phyloP scores from a whole-genome alignment of 1,140 invertebrate species.

The Drosophila athabasca region DNA sequence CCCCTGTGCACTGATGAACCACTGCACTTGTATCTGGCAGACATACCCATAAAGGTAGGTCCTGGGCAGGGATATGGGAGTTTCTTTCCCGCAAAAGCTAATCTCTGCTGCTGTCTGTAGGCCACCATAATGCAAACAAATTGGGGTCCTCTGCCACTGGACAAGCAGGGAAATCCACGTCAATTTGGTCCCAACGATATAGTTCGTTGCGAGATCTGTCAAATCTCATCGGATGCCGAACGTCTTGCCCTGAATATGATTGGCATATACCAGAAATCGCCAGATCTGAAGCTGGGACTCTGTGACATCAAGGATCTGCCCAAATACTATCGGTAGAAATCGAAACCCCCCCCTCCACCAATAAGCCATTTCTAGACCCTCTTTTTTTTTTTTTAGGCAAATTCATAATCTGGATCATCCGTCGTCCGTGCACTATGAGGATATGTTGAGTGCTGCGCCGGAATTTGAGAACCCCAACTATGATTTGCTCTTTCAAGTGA shows the following conservation, averaged over 20 bases:
- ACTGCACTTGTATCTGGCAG: conserved; percentile 90
- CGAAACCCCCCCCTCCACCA: no score
- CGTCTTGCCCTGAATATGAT: conserved; percentile 95
- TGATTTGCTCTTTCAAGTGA: conserved; percentile 79
- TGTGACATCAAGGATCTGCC: conserved; percentile 94
- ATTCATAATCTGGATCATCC: conserved; percentile 51
- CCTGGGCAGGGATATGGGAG: no score
- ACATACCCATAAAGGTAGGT: conserved; percentile 91
- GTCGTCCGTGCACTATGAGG: conserved; percentile 87
- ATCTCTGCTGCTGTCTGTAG: conserved; percentile 13
- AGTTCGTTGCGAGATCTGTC: conserved; percentile 93
- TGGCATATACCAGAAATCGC: conserved; percentile 88
- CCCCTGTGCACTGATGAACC: conserved; percentile 92
- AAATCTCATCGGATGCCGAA: conserved; percentile 93
- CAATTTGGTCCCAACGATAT: conserved; percentile 92
- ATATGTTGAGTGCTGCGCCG: conserved; percentile 91
- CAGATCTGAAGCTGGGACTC: conserved; percentile 90
- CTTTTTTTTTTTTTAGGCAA: conserved; percentile 18
- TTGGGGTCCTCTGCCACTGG: conserved; percentile 75
- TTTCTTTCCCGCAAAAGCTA: background rate
- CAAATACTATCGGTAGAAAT: conserved; percentile 92
- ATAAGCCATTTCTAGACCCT: background rate
- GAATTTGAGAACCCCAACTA: conserved; percentile 96
- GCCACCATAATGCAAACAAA: conserved; percentile 60
- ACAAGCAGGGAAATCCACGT: conserved; percentile 91